Evolutionary conservation across 1,140 invertebrate genomes (phyloP).

Genomic region (Drosophila tani): DNA sequence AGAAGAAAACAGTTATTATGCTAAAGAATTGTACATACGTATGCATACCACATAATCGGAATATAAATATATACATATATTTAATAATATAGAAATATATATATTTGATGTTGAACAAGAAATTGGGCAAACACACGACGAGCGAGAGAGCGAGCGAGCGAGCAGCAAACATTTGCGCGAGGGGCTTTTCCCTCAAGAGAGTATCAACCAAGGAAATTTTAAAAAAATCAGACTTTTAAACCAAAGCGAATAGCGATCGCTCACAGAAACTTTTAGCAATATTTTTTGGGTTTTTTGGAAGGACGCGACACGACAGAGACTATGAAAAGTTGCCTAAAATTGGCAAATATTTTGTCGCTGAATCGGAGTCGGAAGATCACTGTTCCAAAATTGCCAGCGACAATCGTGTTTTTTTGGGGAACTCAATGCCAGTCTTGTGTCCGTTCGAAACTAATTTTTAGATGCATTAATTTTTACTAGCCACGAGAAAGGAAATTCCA

Average conservation of each 20-base stretch:
- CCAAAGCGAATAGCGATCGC: slow-evolving; percentile 22
- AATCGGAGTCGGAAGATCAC: neutral
- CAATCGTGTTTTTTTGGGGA: neutral
- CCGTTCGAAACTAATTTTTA: slow-evolving; percentile 10
- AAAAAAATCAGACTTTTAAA: slow-evolving; percentile 32
- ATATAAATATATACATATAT: slow-evolving; percentile 67
- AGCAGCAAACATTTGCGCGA: neutral
- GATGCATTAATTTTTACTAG: slow-evolving; percentile 25
- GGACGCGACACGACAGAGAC: neutral
- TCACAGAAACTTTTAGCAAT: slow-evolving; percentile 22
- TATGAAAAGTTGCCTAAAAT: neutral
- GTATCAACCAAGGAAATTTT: slow-evolving; percentile 9
- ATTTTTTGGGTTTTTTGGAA: slow-evolving; percentile 17
- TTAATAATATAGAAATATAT: slow-evolving; percentile 69
- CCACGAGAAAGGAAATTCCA: neutral
- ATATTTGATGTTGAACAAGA: slow-evolving; percentile 72
- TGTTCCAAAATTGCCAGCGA: neutral
- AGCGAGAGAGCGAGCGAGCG: neutral
- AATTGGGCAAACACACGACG: slow-evolving; percentile 23
- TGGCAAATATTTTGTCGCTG: neutral
- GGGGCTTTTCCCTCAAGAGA: slow-evolving; percentile 1
- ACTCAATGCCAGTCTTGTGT: neutral
- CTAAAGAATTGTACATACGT: slow-evolving; percentile 66
- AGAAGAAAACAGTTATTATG: slow-evolving; percentile 59
- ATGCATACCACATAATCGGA: slow-evolving; percentile 73